Evolutionary conservation across 2,113 vertebrate species (phyloP), one percentile per base, ranked within the genome.

Genomic region (Peromyscus leucopus): DNA sequence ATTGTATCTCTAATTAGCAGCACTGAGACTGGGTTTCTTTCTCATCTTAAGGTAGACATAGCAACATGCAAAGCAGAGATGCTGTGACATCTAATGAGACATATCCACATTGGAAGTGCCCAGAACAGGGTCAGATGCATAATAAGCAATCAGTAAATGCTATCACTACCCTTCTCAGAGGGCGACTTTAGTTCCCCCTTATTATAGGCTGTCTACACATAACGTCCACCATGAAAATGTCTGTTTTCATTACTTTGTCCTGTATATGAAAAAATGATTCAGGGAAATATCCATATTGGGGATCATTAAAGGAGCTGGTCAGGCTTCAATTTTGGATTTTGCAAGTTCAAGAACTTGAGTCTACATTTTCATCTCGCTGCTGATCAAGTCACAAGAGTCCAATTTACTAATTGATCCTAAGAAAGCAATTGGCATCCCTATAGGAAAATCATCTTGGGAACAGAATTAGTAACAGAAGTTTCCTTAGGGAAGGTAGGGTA

Each of bases 351-450:
- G 42, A 79, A 90, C 36, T 93, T 65, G 55, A 74, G 85, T 96
- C 39, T 93, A 17, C 85, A 59, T 74, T 95, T 96, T 91, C 39
- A 89, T 39, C 9, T 13, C 55, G 33, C 26, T 86, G n/a, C 63
- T 55, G 39, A 96, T 94, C 95, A 96, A 95, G 79, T 87, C 96
- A 96, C 39, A 91, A 94, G 90, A 97, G 87, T 69, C 89, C 89
- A 98, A 93, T 94, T 94, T 95, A 55, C 51, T 94, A 83, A 83
- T 76, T 91, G 91, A 91, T 17, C 36, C 16, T 96, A n/a, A 90
- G 91, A 97, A 97, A 94, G 89, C 90, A 84, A 96, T 92, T 96
- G 75, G 12, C 33, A 69, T 95, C 89, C 86, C 83, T 94, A 72
- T n/a, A 93, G 96, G 82, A 93, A 95, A 92, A n/a, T 89, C 39